Evolutionary conservation across 2,888 invertebrate genomes (phyloP), one percentile per base, ranked within the genome.

Genomic region (Clepsis dumicolana): DNA sequence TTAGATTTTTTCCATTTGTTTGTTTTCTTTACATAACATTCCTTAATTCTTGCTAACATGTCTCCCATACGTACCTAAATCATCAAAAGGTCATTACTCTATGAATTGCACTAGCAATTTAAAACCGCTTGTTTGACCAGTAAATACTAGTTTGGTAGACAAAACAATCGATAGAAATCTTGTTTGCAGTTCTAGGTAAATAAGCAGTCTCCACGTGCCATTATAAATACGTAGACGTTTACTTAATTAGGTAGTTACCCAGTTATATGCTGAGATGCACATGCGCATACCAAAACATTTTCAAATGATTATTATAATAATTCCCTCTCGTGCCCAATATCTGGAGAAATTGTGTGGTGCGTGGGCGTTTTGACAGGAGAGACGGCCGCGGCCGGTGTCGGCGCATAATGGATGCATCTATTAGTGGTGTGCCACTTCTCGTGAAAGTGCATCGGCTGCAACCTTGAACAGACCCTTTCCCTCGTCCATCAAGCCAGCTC

Each of bases 401-500:
- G 77, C 83, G 86, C 84, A 85, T 90, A 90, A 89, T 89, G 85
- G 86, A 90, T 89, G 89, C 89, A 80, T 77, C 77, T 73, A 85
- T 89, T 86, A 86, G 84, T 80, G 81, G 82, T 84, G 85, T 86
- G 88, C 85, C 82, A 87, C 87, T 88, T 88, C 84, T 87, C 85
- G 90, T 84, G 93, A 92, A 93, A 93, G 93, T 93, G 91, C 92
- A 92, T 82, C 83, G 85, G 77, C 82, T 84, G 83, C 87, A 91
- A 78, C 92, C 92, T 93, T 91, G 91, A 88, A 73, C 79, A 73
- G 82, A 82, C 82, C 90, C 93, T 93, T 93, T 93, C 93, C 91
- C 92, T 92, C 91, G 91, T 93, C 89, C 88, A 91, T 93, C 91
- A 93, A 85, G 83, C 77, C 75, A 70, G 73, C 74, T 73, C 75